These are phyloP conservation scores for Megaptera novaeangliae DNA, from an alignment of 2,113 vertebrate genomes.

Conservation along the genomic window DNA sequence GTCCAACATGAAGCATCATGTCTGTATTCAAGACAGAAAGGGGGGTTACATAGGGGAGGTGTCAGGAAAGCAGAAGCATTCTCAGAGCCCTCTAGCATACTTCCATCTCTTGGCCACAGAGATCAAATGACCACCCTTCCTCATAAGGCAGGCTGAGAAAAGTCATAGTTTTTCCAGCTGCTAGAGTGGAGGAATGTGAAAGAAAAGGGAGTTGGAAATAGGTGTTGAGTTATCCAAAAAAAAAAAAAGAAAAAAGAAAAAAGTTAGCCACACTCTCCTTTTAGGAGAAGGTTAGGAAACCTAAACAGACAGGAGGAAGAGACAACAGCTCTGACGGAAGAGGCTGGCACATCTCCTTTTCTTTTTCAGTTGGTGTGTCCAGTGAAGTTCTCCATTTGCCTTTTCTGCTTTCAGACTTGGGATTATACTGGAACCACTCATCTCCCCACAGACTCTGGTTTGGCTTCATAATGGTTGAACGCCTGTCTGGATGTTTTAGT, in stretches of 20 bases:
- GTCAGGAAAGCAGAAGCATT: neutral
- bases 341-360: neutral
- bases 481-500: constrained; percentile 62
- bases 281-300: neutral
- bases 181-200: neutral
- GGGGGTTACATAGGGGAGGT: neutral
- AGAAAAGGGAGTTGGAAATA: neutral
- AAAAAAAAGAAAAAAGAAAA: neutral
- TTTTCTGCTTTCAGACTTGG: constrained; percentile 32
- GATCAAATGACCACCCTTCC: neutral
- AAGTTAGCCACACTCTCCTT: neutral
- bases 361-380: neutral
- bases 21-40: neutral
- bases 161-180: neutral
- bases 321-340: neutral
- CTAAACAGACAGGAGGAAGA: neutral
- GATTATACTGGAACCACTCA: constrained; percentile 38
- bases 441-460: constrained; percentile 64
- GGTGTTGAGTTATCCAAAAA: neutral
- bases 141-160: neutral
- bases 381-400: neutral
- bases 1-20: neutral
- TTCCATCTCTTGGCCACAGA: neutral
- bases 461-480: constrained; percentile 43
- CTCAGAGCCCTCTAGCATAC: neutral